Evolutionary conservation across 2,888 invertebrate genomes (phyloP), one percentile per base, ranked within the genome.

Genomic region (Caenorhabditis japonica): DNA sequence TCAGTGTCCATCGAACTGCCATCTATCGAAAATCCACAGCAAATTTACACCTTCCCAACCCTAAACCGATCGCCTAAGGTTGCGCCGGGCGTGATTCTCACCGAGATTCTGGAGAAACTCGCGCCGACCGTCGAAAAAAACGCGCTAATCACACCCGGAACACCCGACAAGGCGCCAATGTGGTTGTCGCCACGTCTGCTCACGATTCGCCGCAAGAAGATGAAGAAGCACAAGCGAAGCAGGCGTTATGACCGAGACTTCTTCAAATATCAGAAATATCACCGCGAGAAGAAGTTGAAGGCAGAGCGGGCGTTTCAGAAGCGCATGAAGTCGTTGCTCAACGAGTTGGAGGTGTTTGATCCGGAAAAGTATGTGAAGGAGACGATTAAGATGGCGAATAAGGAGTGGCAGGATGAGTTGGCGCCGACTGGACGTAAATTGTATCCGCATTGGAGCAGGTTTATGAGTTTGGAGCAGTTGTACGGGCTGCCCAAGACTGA

Each of bases 391-490:
- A 79, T 74, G 66, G 66, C 85, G 8, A 80, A 85, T 55, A 76
- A 79, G 49, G 81, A 83, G 36, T 85, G 85, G 85, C 58, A 75
- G 27, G 72, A 76, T 25, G 80, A 83, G 23, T 64, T 85, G 70
- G 82, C 84, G 10, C 84, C 84, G 17, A 80, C 83, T 15, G 86
- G 85, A 17, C 69, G 83, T 21, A 84, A 84, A 51, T 62, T 83
- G 49, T 84, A 86, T 55, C 85, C 85, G 10, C 85, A 85, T 44
- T 85, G 85, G 85, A 83, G 83, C 17, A 68, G 85, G 33, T 70
- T 85, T 15, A 85, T 85, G 82, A 72, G 79, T 12, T 47, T 85
- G 15, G 85, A 85, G 66, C 85, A 80, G 36, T 56, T 78, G 23
- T 80, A 77, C 43, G 77, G 77, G 12, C 66, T 84, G 2, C 81